Conservation (phyloP, 1,140 invertebrate genomes). For the Episyrphus balteatus region DNA sequence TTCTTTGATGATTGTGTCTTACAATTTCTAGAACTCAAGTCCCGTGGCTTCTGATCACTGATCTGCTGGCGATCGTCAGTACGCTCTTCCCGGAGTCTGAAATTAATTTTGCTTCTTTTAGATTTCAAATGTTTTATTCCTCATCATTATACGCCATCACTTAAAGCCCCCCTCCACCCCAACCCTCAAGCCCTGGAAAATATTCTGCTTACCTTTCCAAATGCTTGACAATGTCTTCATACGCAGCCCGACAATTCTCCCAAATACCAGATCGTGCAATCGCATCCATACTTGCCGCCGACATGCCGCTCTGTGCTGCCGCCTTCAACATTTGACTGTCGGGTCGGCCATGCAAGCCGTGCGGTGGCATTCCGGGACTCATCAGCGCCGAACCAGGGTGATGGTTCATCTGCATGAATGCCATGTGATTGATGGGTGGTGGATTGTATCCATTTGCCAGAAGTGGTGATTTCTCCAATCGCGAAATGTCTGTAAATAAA, state of each 20-base stretch:
- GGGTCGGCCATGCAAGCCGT: conserved; percentile 55
- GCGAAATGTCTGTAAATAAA: conserved; percentile 53
- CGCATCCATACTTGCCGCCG: conserved; percentile 70
- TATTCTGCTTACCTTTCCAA: conserved; percentile 76
- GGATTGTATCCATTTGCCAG: conserved; percentile 91
- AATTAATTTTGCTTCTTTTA: background rate
- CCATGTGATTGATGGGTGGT: conserved; percentile 82
- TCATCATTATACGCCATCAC: background rate
- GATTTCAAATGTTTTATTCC: background rate
- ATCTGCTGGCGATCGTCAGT: conserved; percentile 50
- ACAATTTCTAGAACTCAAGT: conserved; percentile 78
- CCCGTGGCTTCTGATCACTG: conserved; percentile 68
- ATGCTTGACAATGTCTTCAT: conserved; percentile 87
- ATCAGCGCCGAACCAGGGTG: conserved; percentile 60
- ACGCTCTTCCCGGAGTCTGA: conserved; percentile 70
- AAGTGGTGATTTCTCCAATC: conserved; percentile 82
- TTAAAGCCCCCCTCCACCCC: background rate
- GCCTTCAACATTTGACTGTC: conserved; percentile 66
- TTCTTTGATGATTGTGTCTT: conserved; percentile 35
- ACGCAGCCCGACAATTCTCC: conserved; percentile 86
- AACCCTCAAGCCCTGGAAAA: too few species aligned
- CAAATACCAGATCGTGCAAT: conserved; percentile 81
- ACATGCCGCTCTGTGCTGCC: conserved; percentile 44
- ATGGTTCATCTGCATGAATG: conserved; percentile 73
- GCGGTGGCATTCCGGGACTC: conserved; percentile 76